A percentile compares a stretch with the other conserved stretches of the same genome.
phyloP scores from a whole-genome alignment of 1,140 invertebrate genomes.

The Tribolium castaneum region DNA sequence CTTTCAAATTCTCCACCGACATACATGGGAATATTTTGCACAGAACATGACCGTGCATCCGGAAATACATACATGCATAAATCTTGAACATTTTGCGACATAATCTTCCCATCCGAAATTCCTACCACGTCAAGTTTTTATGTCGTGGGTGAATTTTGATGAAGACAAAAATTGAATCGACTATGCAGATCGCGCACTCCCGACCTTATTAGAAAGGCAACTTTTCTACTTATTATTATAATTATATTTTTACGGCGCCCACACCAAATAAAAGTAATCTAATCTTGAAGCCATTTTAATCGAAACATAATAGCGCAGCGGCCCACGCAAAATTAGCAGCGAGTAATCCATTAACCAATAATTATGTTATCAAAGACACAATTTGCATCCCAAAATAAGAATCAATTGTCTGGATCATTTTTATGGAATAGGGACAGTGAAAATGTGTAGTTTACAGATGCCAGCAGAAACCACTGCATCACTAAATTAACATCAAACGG shows the following conservation, averaged over 20 bases:
- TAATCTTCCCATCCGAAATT: not conserved
- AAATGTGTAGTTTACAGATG: not conserved
- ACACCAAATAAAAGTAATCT: not conserved
- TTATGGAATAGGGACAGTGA: too few species aligned
- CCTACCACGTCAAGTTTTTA: conserved; percentile 25
- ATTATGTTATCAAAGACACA: too few species aligned
- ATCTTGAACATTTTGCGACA: not conserved
- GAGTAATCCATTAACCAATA: too few species aligned
- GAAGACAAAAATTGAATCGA: conserved; percentile 31
- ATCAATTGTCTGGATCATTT: too few species aligned
- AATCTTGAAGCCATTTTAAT: not conserved
- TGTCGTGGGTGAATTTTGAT: conserved; percentile 16
- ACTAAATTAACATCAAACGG: not conserved
- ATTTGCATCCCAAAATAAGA: too few species aligned
- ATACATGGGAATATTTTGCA: not conserved
- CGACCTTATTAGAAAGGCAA: conserved; percentile 1
- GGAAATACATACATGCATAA: not conserved
- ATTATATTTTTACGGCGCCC: conserved; percentile 5
- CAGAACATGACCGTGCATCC: not conserved
- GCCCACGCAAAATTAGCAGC: not conserved
- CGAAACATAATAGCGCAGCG: not conserved
- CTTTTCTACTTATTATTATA: not conserved
- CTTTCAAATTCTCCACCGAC: not conserved
- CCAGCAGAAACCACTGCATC: not conserved
- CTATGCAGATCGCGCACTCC: conserved; percentile 21